phyloP scores from a whole-genome alignment of 2,888 invertebrate genomes.

The Latrodectus elegans region DNA sequence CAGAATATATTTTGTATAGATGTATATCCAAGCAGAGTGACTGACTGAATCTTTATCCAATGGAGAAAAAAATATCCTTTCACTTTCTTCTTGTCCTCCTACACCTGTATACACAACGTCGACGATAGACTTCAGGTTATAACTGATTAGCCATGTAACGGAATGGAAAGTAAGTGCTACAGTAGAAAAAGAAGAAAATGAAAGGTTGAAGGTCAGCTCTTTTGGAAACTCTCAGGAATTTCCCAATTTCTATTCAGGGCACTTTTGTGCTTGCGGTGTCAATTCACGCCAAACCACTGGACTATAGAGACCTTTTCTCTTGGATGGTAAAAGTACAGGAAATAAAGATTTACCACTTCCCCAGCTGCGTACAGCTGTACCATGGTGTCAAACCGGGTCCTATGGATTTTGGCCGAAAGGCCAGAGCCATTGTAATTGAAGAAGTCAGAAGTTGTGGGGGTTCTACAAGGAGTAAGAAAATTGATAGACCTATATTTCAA shows the following conservation, averaged over 20 bases:
- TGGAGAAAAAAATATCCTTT: neutral
- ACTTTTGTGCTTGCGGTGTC: neutral
- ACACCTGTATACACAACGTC: conserved; percentile 1
- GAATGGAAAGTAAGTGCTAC: conserved; percentile 2
- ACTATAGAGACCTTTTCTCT: neutral
- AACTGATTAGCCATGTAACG: conserved; percentile 5
- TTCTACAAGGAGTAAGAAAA: neutral
- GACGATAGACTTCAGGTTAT: neutral
- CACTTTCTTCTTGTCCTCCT: neutral
- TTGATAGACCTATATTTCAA: neutral
- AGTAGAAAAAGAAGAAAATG: neutral
- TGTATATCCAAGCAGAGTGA: no score
- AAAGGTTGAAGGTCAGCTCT: conserved; percentile 5
- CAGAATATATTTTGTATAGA: no score
- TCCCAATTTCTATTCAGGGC: neutral
- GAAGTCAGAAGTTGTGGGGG: neutral
- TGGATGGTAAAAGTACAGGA: neutral
- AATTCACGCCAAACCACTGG: neutral
- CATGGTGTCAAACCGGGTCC: neutral
- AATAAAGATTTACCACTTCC: neutral
- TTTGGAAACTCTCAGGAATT: neutral
- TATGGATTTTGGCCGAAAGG: neutral
- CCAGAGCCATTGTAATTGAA: neutral
- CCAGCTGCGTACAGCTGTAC: neutral
- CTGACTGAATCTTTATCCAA: no score